Conservation (phyloP, 2,888 invertebrate genomes). For the Thymelicus lineola region DNA sequence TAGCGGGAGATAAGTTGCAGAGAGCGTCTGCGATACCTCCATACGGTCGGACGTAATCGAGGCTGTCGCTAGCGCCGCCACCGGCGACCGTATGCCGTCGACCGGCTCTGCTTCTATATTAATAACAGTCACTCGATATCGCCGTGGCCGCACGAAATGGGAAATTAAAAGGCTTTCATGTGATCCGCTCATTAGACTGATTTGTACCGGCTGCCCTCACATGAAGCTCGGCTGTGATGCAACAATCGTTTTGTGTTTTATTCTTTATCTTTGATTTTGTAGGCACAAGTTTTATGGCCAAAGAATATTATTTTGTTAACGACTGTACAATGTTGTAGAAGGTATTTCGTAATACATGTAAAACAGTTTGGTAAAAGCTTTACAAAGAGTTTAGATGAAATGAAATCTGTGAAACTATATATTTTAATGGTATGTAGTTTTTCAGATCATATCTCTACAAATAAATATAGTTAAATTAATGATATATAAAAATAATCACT, state of each 20-base stretch:
- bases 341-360: background rate
- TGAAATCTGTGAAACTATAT: too few species aligned
- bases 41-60: slow-evolving; percentile 68
- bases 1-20: slow-evolving; percentile 78
- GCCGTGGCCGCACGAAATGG: slow-evolving; percentile 78
- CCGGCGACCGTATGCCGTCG: slow-evolving; percentile 49
- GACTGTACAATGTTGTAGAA: background rate
- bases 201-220: slow-evolving; percentile 73
- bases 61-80: slow-evolving; percentile 68
- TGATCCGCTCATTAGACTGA: slow-evolving; percentile 80
- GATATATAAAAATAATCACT: too few species aligned
- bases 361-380: background rate
- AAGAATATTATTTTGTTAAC: slow-evolving; percentile 7
- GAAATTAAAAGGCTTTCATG: slow-evolving; percentile 84
- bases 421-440: too few species aligned
- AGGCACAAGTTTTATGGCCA: background rate
- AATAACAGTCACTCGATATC: slow-evolving; percentile 81
- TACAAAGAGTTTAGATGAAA: too few species aligned
- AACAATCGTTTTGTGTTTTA: slow-evolving; percentile 59
- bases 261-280: slow-evolving; percentile 8
- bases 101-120: slow-evolving; percentile 70
- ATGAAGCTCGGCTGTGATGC: slow-evolving; percentile 68
- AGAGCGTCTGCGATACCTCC: slow-evolving; percentile 70
- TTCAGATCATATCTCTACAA: too few species aligned
- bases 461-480: too few species aligned